Evolutionary conservation across 2,888 invertebrate species (phyloP).

Genomic region (Alloscopus bannaensis): DNA sequence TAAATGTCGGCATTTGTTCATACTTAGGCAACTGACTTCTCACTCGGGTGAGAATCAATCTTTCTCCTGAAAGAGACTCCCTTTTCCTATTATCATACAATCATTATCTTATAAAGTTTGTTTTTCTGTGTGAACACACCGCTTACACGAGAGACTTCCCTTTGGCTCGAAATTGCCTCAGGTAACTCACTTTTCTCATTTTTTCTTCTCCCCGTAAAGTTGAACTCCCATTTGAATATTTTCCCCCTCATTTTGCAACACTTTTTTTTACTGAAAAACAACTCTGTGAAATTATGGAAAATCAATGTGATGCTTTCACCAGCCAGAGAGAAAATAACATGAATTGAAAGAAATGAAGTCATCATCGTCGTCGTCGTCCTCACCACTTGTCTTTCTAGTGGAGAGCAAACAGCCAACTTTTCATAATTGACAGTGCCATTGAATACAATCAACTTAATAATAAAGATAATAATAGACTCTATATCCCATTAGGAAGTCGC

Average conservation of each 20-base stretch:
- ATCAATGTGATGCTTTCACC: neutral
- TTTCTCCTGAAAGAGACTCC: neutral
- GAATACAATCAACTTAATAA: slow-evolving; percentile 23
- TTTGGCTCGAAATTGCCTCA: no score
- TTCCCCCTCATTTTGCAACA: no score
- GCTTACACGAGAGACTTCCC: no score
- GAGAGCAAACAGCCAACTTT: neutral
- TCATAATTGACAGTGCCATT: slow-evolving; percentile 31
- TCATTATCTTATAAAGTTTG: no score
- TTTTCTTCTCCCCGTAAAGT: no score
- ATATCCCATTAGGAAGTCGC: neutral
- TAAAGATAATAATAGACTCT: slow-evolving; percentile 20
- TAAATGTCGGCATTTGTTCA: neutral
- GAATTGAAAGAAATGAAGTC: neutral
- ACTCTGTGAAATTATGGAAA: neutral
- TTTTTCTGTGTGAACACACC: no score
- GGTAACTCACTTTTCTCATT: no score
- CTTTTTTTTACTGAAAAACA: no score
- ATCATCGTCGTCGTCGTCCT: neutral
- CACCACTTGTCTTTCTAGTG: neutral
- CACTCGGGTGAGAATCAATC: neutral
- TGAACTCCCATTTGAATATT: no score
- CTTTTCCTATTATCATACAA: no score
- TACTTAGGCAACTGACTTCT: neutral
- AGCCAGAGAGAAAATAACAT: neutral